These are phyloP conservation scores for Flexamia atlantica DNA, from an alignment of 2,888 invertebrate genomes.

Conservation along the genomic window DNA sequence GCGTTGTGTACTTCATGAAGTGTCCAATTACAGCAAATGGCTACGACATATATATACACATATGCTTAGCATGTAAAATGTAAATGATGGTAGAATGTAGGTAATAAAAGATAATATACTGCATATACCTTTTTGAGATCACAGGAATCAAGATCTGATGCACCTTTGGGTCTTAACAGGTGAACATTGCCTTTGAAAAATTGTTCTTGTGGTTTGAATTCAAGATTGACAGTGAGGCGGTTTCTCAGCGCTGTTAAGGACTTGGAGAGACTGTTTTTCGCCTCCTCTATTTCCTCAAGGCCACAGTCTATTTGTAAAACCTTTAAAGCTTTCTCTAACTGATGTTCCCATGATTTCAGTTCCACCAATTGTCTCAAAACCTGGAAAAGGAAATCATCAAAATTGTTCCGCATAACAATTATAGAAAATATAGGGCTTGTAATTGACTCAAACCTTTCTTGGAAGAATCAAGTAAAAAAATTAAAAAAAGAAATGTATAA, in stretches of 20 bases:
- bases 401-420: too few species aligned
- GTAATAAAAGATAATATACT: background rate
- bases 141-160: constrained; percentile 25
- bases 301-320: background rate
- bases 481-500: too few species aligned
- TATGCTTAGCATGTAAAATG: background rate
- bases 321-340: constrained; percentile 15
- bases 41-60: too few species aligned
- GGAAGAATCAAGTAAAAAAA: too few species aligned
- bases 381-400: background rate
- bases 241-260: constrained; percentile 12
- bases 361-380: background rate
- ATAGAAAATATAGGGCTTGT: too few species aligned
- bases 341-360: constrained; percentile 11
- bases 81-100: background rate
- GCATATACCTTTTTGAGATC: background rate
- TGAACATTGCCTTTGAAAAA: constrained; percentile 12
- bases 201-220: constrained; percentile 9
- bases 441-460: too few species aligned
- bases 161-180: constrained; percentile 34
- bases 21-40: too few species aligned
- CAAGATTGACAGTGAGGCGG: background rate
- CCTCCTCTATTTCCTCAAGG: background rate
- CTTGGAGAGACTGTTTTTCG: constrained; percentile 1
- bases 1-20: too few species aligned